Percentiles rank a stretch among this genome's conserved stretches.
phyloP scores from a whole-genome alignment of 2,797 vertebrate genomes.

The Apogon hyalosoma region DNA sequence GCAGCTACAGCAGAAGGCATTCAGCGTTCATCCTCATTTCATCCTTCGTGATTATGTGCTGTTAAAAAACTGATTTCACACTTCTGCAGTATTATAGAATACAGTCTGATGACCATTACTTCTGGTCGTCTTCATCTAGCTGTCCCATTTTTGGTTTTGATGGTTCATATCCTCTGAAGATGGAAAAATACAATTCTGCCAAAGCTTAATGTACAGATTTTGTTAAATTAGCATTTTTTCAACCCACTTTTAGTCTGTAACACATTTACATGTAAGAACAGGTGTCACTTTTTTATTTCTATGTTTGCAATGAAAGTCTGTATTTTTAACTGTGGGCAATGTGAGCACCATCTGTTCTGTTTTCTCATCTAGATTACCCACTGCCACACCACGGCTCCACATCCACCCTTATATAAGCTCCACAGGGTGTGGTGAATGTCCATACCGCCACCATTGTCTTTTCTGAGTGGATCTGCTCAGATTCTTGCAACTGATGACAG shows the following conservation, averaged over 20 bases:
- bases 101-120: neutral
- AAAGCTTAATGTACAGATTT: neutral
- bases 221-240: neutral
- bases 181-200: neutral
- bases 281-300: neutral
- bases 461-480: neutral
- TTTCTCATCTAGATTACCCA: neutral
- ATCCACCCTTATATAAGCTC: constrained; percentile 42
- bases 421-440: constrained; percentile 40
- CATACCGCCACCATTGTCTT: neutral
- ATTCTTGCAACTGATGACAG: accelerated
- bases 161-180: neutral
- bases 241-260: neutral
- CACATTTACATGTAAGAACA: constrained; percentile 6
- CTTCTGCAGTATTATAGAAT: neutral
- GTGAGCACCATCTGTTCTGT: constrained; percentile 19
- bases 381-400: constrained; percentile 20
- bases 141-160: neutral
- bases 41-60: neutral
- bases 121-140: neutral
- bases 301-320: constrained; percentile 4
- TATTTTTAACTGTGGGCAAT: constrained; percentile 20
- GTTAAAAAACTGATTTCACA: constrained; percentile 14
- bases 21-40: neutral
- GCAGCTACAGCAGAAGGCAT: constrained; percentile 7